phyloP scores from a whole-genome alignment of 2,797 vertebrate species.

The Hephaestus fuliginosus region DNA sequence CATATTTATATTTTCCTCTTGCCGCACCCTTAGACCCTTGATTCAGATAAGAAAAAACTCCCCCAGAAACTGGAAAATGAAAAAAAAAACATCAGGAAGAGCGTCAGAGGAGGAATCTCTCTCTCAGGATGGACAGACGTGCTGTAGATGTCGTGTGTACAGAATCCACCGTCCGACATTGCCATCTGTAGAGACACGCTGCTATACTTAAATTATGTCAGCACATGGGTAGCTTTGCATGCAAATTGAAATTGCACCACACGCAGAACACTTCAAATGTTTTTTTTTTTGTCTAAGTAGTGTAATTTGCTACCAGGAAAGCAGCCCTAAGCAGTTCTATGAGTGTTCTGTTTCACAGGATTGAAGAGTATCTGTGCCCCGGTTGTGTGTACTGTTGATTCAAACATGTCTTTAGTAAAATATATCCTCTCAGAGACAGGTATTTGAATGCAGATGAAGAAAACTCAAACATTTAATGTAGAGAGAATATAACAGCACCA shows the following conservation, averaged over 20 bases:
- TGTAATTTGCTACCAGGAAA: conserved; percentile 8
- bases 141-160: background rate
- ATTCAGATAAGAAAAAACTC: background rate
- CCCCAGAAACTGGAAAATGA: too few relatives aligned
- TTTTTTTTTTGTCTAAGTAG: background rate
- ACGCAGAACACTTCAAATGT: background rate
- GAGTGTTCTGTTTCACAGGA: background rate
- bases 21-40: background rate
- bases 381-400: background rate
- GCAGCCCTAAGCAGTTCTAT: background rate
- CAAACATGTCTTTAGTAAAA: conserved; percentile 23
- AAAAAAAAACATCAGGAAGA: background rate
- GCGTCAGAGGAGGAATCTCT: background rate
- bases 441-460: conserved; percentile 30
- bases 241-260: background rate
- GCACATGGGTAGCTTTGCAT: background rate
- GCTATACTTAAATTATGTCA: background rate
- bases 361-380: conserved; percentile 2
- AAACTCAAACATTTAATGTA: background rate
- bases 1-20: background rate
- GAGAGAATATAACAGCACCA: background rate
- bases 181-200: background rate
- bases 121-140: background rate
- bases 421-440: conserved; percentile 3
- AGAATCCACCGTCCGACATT: background rate